phyloP scores from a whole-genome alignment of 2,888 invertebrate genomes.

The Alloplasta piceator region DNA sequence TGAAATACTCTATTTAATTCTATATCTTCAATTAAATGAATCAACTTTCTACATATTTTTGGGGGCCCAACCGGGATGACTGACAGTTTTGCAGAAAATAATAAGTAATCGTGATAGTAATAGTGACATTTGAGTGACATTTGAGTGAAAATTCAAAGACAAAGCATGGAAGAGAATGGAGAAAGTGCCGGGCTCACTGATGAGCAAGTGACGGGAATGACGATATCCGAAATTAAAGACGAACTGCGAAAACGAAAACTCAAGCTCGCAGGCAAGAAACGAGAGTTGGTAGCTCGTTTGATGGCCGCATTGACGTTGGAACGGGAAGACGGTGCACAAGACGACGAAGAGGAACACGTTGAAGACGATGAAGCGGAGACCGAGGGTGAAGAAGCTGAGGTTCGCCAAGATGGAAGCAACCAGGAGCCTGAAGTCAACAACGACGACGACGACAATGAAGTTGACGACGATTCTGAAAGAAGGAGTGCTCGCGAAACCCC shows the following conservation, averaged over 20 bases:
- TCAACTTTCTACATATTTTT: conserved; percentile 14
- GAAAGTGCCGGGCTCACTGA: no score
- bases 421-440: conserved; percentile 24
- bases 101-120: no score
- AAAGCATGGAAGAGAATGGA: background rate
- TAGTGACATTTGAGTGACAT: no score
- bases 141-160: background rate
- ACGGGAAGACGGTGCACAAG: background rate
- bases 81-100: background rate
- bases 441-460: no score
- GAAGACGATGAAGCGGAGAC: conserved; percentile 72
- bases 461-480: no score
- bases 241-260: background rate
- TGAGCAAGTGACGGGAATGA: background rate
- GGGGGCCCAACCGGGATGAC: conserved; percentile 32
- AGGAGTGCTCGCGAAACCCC: no score
- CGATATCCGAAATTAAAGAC: background rate
- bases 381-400: conserved; percentile 71
- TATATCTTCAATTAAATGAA: no score
- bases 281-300: no score
- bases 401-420: conserved; percentile 68
- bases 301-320: no score
- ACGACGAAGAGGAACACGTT: conserved; percentile 63
- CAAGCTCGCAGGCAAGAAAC: no score
- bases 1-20: no score